These are phyloP conservation scores for Podarcis muralis DNA, from an alignment of 2,113 vertebrate species.

Conservation along the genomic window DNA sequence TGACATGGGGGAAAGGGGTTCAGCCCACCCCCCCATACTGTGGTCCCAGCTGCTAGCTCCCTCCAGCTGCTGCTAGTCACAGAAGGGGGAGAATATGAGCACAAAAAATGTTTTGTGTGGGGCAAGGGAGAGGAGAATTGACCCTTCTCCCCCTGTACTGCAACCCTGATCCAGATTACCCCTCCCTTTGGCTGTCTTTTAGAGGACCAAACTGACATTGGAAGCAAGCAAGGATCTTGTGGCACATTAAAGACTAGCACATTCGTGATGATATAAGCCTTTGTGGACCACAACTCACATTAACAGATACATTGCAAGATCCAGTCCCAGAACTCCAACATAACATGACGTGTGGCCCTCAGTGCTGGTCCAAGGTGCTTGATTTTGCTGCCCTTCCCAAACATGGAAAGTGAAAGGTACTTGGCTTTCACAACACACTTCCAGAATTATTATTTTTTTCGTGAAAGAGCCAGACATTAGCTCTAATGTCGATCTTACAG, in stretches of 20 bases:
- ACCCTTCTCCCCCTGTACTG: neutral
- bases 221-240: too few relatives aligned
- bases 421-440: conserved; percentile 27
- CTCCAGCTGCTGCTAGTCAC: neutral
- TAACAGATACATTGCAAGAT: neutral
- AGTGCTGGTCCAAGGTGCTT: neutral
- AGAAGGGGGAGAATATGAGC: too few relatives aligned
- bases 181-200: too few relatives aligned
- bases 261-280: too few relatives aligned
- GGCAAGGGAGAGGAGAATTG: neutral
- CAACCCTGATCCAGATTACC: neutral
- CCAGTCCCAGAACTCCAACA: neutral
- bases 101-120: neutral
- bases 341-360: neutral
- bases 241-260: too few relatives aligned
- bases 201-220: neutral
- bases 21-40: neutral
- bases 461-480: conserved; percentile 8
- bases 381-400: conserved; percentile 10
- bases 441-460: neutral
- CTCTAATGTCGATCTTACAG: neutral
- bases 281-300: too few relatives aligned
- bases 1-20: neutral
- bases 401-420: conserved; percentile 23
- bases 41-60: neutral